Percentiles rank a stretch among this genome's conserved stretches.
Conservation (phyloP, 2,888 invertebrate genomes). For the Ormia ochracea region DNA sequence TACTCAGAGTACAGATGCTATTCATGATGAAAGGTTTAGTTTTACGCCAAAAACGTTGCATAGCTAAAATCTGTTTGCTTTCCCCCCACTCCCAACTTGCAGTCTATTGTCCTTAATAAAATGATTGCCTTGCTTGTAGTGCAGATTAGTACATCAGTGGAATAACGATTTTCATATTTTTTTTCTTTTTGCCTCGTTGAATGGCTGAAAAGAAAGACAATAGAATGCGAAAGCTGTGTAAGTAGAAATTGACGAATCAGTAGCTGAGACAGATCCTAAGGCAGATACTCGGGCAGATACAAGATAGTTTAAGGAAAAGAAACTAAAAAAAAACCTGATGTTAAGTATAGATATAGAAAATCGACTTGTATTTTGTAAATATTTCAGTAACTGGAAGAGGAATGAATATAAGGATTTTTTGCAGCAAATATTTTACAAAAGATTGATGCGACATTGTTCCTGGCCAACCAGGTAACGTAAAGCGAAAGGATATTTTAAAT, state of each 20-base stretch:
- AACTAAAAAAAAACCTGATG: not conserved
- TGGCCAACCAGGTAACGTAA: not conserved
- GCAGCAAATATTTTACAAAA: constrained; percentile 24
- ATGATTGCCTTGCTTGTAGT: constrained; percentile 4
- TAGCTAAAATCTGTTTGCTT: constrained; percentile 14
- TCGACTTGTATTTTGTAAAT: constrained; percentile 32
- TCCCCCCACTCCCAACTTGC: not conserved
- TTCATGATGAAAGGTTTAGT: constrained; percentile 20
- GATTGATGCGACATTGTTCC: not conserved
- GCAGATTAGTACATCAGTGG: constrained; percentile 29
- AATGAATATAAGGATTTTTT: constrained; percentile 11
- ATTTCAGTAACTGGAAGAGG: constrained; percentile 25
- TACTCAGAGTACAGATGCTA: constrained; percentile 12
- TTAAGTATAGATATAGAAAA: constrained; percentile 57
- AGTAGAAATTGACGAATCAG: constrained; percentile 53
- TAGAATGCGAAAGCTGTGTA: constrained; percentile 25
- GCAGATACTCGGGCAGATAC: not conserved
- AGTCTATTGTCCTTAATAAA: constrained; percentile 19
- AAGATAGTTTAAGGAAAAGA: not conserved
- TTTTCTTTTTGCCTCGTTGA: constrained; percentile 29
- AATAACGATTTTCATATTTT: constrained; percentile 29
- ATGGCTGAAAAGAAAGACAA: constrained; percentile 31
- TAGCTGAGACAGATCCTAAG: not conserved
- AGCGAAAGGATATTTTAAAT: not conserved
- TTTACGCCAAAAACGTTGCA: not conserved